Evolutionary conservation across 2,888 invertebrate genomes (phyloP).

Genomic region (Noctua janthe): DNA sequence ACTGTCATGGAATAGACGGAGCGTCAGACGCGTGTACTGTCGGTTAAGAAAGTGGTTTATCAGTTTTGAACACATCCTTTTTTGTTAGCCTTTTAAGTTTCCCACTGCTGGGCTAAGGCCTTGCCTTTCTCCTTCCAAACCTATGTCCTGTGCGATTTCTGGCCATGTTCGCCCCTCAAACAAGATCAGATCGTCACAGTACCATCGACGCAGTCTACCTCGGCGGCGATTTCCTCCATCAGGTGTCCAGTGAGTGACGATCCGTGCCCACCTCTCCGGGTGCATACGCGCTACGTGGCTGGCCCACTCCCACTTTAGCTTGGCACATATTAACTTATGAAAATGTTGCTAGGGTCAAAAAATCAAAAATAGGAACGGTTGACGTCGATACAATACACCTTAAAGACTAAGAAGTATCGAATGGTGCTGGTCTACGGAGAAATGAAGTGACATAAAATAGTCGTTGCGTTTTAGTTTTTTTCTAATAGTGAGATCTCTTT

Average conservation of each 20-base stretch:
- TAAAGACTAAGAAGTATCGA: background rate
- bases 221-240: no score
- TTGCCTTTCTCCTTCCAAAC: background rate
- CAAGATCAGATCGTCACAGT: background rate
- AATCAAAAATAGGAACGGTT: background rate
- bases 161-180: background rate
- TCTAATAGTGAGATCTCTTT: background rate
- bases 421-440: background rate
- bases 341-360: background rate
- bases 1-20: conserved; percentile 65
- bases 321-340: background rate
- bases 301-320: no score
- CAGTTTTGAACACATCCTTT: background rate
- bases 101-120: background rate
- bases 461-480: background rate
- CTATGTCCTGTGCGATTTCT: background rate
- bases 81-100: background rate
- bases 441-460: background rate
- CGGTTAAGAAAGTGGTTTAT: background rate
- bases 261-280: background rate
- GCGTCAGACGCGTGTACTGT: conserved; percentile 55
- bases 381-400: background rate
- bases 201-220: background rate
- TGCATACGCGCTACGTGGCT: background rate
- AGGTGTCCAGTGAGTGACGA: background rate